These are phyloP conservation scores for Tauraco erythrolophus DNA, from an alignment of 2,113 vertebrate species.

Conservation along the genomic window DNA sequence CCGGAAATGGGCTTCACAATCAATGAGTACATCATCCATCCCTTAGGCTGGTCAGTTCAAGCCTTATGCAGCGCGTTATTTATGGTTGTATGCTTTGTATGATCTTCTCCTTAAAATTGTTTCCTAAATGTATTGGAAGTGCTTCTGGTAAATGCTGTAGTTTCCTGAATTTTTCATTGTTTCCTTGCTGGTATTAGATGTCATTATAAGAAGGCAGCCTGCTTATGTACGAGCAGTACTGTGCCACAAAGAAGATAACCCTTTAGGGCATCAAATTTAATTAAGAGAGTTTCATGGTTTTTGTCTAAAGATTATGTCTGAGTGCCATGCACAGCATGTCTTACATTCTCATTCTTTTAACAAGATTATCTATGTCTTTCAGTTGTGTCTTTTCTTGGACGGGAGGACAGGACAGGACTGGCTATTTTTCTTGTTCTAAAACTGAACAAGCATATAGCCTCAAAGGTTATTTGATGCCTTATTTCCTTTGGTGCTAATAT, in stretches of 20 bases:
- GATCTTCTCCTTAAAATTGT: not conserved
- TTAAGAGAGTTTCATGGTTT: not conserved
- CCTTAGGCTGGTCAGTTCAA: conserved; percentile 85
- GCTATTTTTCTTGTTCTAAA: not conserved
- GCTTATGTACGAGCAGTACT: not conserved
- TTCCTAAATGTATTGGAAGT: not conserved
- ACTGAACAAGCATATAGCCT: not conserved
- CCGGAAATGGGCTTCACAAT: conserved; percentile 91
- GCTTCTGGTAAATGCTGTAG: not conserved
- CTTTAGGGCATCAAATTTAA: not conserved
- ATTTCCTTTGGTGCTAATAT: not conserved
- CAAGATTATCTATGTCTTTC: not conserved
- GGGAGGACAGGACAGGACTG: not conserved
- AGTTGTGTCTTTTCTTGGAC: not conserved
- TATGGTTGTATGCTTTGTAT: not conserved
- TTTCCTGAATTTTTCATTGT: not conserved
- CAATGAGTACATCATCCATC: conserved; percentile 89
- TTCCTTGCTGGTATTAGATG: not conserved
- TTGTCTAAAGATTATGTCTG: not conserved
- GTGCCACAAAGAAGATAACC: not conserved
- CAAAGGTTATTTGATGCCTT: not conserved
- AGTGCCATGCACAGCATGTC: not conserved
- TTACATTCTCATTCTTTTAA: not conserved
- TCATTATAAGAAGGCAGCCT: not conserved
- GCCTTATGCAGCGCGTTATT: not conserved